phyloP scores from a whole-genome alignment of 2,888 invertebrate species.

The Himalopsyche japonica region DNA sequence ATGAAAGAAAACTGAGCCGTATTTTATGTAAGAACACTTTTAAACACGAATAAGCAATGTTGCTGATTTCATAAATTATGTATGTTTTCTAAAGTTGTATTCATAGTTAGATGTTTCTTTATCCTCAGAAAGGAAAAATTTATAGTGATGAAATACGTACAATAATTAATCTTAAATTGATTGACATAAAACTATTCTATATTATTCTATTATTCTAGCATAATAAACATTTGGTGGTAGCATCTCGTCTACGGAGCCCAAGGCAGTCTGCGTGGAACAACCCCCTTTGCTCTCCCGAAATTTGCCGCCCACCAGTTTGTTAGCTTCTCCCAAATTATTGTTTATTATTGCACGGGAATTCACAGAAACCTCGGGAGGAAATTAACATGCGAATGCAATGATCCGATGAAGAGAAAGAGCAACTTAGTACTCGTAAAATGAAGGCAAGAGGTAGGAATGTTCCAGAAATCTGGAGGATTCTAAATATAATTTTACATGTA shows the following conservation, averaged over 20 bases:
- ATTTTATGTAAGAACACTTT: no score
- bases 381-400: conserved; percentile 30
- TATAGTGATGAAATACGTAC: no score
- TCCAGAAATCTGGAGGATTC: background rate
- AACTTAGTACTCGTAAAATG: background rate
- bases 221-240: background rate
- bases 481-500: background rate
- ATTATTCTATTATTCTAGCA: no score
- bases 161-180: no score
- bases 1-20: no score
- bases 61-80: no score
- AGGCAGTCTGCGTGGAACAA: background rate
- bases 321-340: conserved; percentile 27
- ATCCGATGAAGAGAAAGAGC: background rate
- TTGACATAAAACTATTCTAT: no score
- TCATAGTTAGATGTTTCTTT: no score
- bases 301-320: conserved; percentile 12
- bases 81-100: no score
- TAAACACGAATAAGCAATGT: no score
- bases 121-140: no score
- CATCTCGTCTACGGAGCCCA: background rate
- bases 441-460: conserved; percentile 1
- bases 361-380: background rate
- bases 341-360: conserved; percentile 30
- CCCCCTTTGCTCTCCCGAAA: background rate